Base-by-base conservation (phyloP, 1,140 invertebrate species). In the Philopotamus ludificatus region DNA sequence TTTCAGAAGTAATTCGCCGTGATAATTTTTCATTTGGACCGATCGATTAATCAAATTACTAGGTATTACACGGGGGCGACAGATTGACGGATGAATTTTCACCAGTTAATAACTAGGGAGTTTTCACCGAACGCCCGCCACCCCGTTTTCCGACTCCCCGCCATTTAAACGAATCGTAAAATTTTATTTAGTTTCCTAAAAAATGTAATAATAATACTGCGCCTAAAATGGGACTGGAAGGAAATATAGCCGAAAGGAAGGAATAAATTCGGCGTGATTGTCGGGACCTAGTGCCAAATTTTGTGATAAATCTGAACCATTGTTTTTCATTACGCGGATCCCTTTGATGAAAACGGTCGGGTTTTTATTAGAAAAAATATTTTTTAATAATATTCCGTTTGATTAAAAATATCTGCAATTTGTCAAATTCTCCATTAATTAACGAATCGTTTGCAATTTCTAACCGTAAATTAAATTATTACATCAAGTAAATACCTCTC, bases 221-320 rank as follows among this genome's bases (percentile, higher is more conserved):
- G 12, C 4, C 4, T 7, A 34, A 34, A 34, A 34, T 4, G 4
- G 12, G 12, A 34, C 28, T 4, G 28, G 28, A 34, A 4, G 28
- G 12, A 34, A 34, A 34, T 34, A 34, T 15, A 47, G 44, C 10
- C 44, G 44, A 47, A 47, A 47, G 44, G 44, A 47, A 47, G 44
- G 18, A 47, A 47, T 47, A 47, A 47, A 47, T 47, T 47, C 18
- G 10, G 44, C 18, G 44, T 12, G 44, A 47, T 9, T 20, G 44
- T 16, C 44, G 10, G 10, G 44, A 7, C 10, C 44, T 4, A 47
- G 44, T 47, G 44, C 10, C 44, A 47, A 47, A 47, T 47, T 47
- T 47, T 4, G 18, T 20, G 44, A 47, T 47, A 47, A 47, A 47
- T 47, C 18, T 20, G 10, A 12, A 8, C 4, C 18, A 20, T 47